Evolutionary conservation across 2,113 vertebrate genomes (phyloP), one percentile per base, ranked within the genome.

Genomic region (Rhinolophus sinicus): DNA sequence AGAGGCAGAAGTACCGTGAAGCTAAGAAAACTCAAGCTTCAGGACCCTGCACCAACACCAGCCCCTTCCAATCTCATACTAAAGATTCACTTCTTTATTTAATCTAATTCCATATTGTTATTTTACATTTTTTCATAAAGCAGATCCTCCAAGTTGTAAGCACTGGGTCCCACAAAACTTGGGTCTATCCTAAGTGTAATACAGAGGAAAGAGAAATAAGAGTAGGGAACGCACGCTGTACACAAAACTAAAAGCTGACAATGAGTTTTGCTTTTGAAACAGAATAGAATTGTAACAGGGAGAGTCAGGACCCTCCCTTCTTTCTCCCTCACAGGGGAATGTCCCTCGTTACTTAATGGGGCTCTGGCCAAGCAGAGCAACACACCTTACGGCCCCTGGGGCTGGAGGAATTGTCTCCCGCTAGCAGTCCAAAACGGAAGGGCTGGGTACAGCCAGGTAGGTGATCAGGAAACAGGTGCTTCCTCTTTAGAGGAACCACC

Each of bases 391-490:
- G 18, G 44, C 67, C 88, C 35, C 67, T 35, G 0, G 0, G 22
- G 24, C 70, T 50, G 18, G 38, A 33, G 30, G 54, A 89, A 47
- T 33, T 92, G 30, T 76, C 30, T 52, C 14, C 70, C 80, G 16
- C 1, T 1, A 80, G 28, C 52, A 44, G 58, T 22, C 67, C 35
- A 15, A 30, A 19, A 30, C 2, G 44, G 40, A 73, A 95, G 78
- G 77, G 77, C 64, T 6, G 2, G 70, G 38, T 0, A 0, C 52
- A 62, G 33, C 69, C 88, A 94, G 89, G 86, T 95, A 93, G 89
- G 86, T 95, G 86, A 81, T n/a, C 56, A 58, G 96, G 97, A 97
- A 97, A 50, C 97, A 96, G 97, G 82, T 95, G 97, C 67, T 98
- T 98, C 97, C 97, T 86, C 56, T 78, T 18, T 22, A 72, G 50